Evolutionary conservation across 2,113 vertebrate species (phyloP), one percentile per base, ranked within the genome.

Genomic region (Gadus chalcogrammus): DNA sequence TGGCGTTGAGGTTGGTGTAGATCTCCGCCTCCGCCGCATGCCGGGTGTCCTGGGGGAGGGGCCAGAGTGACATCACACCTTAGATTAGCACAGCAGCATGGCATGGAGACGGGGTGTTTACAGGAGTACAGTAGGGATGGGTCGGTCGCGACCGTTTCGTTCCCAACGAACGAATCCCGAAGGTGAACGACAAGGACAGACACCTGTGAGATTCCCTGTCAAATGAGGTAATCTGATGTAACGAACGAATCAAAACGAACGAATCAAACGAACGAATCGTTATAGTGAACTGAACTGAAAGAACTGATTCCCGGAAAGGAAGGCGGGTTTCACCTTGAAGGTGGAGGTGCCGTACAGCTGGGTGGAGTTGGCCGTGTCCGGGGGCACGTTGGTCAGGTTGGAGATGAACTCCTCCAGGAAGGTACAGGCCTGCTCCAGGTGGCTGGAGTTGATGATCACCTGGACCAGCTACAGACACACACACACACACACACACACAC

Each of bases 371-470:
- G 92, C 93, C 0, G 93, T 94, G 68, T 98, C 95, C 1, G 95
- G 94, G 17, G 97, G 95, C 1, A 99, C 95, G 0, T 94, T 98
- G 68, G 97, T 99, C 87, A 99, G 98, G 84, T 98, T 98, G 75
- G 96, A 97, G 82, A 99, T 99, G 82, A 99, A 99, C 74, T 97
- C 97, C 81, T 99, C 97, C 64, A 99, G 92, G 87, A 94, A 98
- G 61, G 92, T 93, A 90, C 97, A 99, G 70, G 95, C 96, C 75
- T 94, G 92, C 90, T 99, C 97, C 90, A 99, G 88, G 76, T 99
- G 96, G 58, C 96, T 97, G 7, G 96, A 98, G 84, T 99, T 99
- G 68, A 99, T 96, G 77, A 99, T 99, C 72, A 99, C 96, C 92
- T 99, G 97, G 3, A 99, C 97, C 71, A 99, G 88, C 97, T 99